phyloP scores from a whole-genome alignment of 2,888 invertebrate genomes.

The Diplazon laetatorius region DNA sequence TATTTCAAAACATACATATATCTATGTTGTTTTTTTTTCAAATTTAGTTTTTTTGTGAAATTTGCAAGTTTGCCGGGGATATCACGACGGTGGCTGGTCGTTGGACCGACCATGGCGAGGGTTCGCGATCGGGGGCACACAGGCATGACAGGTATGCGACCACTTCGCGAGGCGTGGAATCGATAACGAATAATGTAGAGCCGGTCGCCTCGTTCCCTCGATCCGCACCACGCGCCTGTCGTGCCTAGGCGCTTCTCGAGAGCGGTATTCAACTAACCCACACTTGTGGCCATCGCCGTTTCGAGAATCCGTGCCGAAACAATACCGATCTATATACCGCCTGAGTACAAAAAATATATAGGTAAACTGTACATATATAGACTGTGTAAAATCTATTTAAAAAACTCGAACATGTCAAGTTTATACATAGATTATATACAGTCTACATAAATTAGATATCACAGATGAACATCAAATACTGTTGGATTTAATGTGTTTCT shows the following conservation, averaged over 20 bases:
- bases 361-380: too few species aligned
- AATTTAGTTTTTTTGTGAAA: conserved; percentile 35
- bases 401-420: too few species aligned
- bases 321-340: conserved; percentile 9
- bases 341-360: too few species aligned
- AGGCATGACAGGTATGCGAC: conserved; percentile 50
- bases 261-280: conserved; percentile 21
- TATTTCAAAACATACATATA: too few species aligned
- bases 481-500: too few species aligned
- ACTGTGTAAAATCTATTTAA: too few species aligned
- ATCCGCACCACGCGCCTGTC: conserved; percentile 18
- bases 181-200: conserved; percentile 54
- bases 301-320: conserved; percentile 43
- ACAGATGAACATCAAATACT: too few species aligned
- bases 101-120: conserved; percentile 21
- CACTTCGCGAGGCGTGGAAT: conserved; percentile 51
- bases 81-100: conserved; percentile 26
- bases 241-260: conserved; percentile 7
- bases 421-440: too few species aligned
- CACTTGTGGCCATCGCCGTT: conserved; percentile 7
- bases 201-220: conserved; percentile 36
- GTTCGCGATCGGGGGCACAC: conserved; percentile 40
- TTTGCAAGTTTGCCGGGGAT: conserved; percentile 25
- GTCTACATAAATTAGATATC: too few species aligned
- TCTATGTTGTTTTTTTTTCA: conserved; percentile 44